Percentiles rank a stretch among this genome's conserved stretches.
Evolutionary conservation across 2,797 vertebrate genomes (phyloP).

Genomic region (Enteromius unitaeniatus): DNA sequence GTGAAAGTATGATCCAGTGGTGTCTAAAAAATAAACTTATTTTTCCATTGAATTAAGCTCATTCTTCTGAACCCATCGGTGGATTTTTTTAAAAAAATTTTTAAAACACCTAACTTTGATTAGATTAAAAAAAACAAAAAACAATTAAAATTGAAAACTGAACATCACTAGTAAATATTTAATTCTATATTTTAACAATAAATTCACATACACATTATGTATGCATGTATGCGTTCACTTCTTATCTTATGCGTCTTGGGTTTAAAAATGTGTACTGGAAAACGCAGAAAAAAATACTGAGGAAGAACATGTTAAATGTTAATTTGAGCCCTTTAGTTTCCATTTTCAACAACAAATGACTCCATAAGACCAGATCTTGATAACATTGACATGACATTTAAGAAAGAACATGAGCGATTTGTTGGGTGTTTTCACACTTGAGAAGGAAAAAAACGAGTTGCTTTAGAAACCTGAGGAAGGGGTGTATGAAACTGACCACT

Average conservation of each 20-base stretch:
- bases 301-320: not conserved
- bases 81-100: no score
- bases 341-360: not conserved
- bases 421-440: not conserved
- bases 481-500: conserved; percentile 52
- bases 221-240: no score
- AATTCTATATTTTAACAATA: not conserved
- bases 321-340: not conserved
- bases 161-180: not conserved
- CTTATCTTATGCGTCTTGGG: not conserved
- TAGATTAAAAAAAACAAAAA: not conserved
- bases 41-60: not conserved
- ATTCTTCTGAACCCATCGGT: not conserved
- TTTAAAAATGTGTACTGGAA: not conserved
- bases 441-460: not conserved
- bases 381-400: not conserved
- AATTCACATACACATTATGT: not conserved
- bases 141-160: not conserved
- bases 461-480: conserved; percentile 39
- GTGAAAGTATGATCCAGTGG: not conserved
- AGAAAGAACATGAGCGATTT: not conserved
- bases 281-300: not conserved
- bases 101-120: not conserved
- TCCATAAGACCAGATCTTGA: not conserved
- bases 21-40: not conserved